Conservation (phyloP, 2,113 vertebrate species). For the Peucedramus taeniatus region DNA sequence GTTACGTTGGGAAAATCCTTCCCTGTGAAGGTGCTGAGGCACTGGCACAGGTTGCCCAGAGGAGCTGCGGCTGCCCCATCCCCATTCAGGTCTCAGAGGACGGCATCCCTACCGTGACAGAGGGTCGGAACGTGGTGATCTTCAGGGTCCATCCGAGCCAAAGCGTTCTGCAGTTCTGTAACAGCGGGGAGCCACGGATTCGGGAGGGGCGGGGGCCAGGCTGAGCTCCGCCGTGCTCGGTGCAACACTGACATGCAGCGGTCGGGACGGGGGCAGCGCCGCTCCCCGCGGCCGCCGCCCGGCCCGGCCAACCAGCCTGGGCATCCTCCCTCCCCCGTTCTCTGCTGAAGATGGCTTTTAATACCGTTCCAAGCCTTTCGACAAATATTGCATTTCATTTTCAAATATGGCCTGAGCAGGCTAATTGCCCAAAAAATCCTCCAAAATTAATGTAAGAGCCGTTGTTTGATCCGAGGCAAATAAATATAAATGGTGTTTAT, state of each 20-base stretch:
- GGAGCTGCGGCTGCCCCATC: not conserved
- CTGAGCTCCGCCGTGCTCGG: not conserved
- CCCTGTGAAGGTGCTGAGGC: not conserved
- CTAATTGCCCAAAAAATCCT: constrained; percentile 16
- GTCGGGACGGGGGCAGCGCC: not conserved
- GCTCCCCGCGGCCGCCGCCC: fast-evolving
- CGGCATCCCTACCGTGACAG: too few species aligned
- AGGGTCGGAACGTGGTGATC: fast-evolving
- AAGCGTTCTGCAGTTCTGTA: fast-evolving
- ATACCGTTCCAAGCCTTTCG: not conserved
- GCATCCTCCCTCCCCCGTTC: not conserved
- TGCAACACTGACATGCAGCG: constrained; percentile 71
- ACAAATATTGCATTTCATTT: constrained; percentile 25
- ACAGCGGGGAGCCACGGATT: not conserved
- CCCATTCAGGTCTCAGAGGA: not conserved
- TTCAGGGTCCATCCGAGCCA: fast-evolving
- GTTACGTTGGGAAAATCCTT: not conserved
- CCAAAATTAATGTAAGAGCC: not conserved
- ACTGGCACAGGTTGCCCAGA: not conserved
- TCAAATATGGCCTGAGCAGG: not conserved
- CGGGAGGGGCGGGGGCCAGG: fast-evolving
- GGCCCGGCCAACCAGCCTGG: too few species aligned
- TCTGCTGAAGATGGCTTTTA: not conserved
- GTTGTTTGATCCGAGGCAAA: not conserved
- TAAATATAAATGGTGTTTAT: constrained; percentile 41